phyloP scores from a whole-genome alignment of 2,797 vertebrate species.

The Crypturellus tataupa region DNA sequence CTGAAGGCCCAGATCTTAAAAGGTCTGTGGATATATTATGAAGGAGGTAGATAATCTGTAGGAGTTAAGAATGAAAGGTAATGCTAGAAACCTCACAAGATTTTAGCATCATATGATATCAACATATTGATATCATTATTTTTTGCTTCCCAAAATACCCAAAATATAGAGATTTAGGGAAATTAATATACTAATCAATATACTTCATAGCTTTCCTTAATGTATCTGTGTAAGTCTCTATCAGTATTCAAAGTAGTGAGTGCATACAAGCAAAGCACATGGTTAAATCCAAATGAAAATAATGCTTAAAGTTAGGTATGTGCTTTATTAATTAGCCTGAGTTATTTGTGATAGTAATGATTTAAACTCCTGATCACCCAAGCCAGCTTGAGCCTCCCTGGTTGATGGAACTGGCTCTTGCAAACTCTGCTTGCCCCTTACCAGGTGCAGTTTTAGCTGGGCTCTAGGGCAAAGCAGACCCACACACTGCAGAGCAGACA shows the following conservation, averaged over 20 bases:
- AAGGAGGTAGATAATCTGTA: background rate
- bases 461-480: rapidly evolving
- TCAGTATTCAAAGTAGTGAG: background rate
- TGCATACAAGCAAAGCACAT: background rate
- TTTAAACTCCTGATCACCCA: background rate
- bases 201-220: background rate
- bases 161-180: background rate
- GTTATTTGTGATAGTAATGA: background rate
- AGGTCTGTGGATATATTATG: background rate
- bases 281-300: background rate
- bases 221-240: background rate
- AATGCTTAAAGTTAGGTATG: background rate
- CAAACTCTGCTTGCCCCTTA: rapidly evolving
- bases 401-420: background rate
- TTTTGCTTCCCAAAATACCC: rapidly evolving
- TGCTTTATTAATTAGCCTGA: background rate
- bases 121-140: background rate
- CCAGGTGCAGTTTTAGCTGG: rapidly evolving
- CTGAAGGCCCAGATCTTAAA: background rate
- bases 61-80: background rate
- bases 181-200: background rate
- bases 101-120: background rate
- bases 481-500: background rate
- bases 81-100: background rate
- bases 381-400: background rate